Evolutionary conservation across 1,140 invertebrate species (phyloP), one percentile per base, ranked within the genome.

Genomic region (Lanistes nyassanus): DNA sequence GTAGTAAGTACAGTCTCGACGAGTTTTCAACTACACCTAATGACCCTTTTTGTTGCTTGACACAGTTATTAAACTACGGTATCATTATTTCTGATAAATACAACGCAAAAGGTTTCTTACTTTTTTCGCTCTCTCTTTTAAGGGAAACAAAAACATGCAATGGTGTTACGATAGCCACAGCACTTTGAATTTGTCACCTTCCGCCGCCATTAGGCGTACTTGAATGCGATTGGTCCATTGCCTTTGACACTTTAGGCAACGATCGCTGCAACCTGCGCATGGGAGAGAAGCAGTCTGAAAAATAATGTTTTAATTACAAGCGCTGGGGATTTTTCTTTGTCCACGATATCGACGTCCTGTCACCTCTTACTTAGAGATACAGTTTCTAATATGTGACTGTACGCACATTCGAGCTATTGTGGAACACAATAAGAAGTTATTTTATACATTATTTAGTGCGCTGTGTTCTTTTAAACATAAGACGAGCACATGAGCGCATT

Each of bases 171-270:
- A 29, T 19, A 26, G 34, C 21, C 29, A 31, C 9, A 21, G 56
- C 65, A 11, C 42, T 72, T 72, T 72, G 70, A 72, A 72, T 56
- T 21, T 5, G 31, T 37, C 42, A 16, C n/a, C 29, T 37, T 5
- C 29, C 3, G 70, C 70, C 70, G 70, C 70, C 70, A 72, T 72
- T 72, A 53, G 36, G 29, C 34, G 19, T 37, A 7, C 21, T 55
- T 3, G n/a, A n/a, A 53, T 42, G 34, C 56, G 55, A 72, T 72
- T 72, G 70, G 70, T 29, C 6, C 29, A 39, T 51, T 68, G n/a
- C n/a, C 53, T 23, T 51, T n/a, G 66, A 68, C 23, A 51, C 5
- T 34, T 16, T 23, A 60, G 39, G 11, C 37, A 53, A n/a, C 34
- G 19, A 60, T 53, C 58, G 58, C 60, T 72, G 55, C 58, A 72